A percentile compares a stretch with the other conserved stretches of the same genome.
Evolutionary conservation across 2,797 vertebrate genomes (phyloP).

Genomic region (Decapterus maruadsi): DNA sequence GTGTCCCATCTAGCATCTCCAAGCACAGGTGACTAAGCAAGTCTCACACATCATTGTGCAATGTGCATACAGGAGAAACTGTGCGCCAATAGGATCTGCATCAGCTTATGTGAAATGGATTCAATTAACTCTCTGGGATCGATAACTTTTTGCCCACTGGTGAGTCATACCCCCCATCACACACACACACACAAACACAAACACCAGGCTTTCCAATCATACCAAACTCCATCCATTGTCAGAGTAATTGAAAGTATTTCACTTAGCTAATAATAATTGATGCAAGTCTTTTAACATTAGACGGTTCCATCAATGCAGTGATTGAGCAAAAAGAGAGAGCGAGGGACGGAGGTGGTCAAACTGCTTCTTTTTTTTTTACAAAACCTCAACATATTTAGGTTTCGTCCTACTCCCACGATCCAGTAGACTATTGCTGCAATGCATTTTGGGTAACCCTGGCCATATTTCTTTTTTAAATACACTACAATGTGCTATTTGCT

Average conservation of each 20-base stretch:
- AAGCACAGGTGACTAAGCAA: slow-evolving; percentile 32
- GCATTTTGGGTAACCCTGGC: slow-evolving; percentile 10
- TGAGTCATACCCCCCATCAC: background rate
- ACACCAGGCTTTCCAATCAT: slow-evolving; percentile 13
- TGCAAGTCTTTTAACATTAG: slow-evolving; percentile 42
- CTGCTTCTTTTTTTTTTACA: slow-evolving; percentile 18
- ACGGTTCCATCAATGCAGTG: slow-evolving; percentile 40
- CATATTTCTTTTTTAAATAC: slow-evolving; percentile 3
- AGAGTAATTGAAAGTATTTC: slow-evolving; percentile 46
- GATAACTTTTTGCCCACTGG: slow-evolving; percentile 22
- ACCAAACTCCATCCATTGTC: slow-evolving; percentile 20
- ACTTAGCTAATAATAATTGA: slow-evolving; percentile 52
- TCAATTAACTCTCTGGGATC: slow-evolving; percentile 43
- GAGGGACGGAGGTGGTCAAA: slow-evolving; percentile 34
- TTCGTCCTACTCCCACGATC: slow-evolving; percentile 35
- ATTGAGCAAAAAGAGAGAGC: slow-evolving; percentile 41
- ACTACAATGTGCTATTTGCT: slow-evolving; percentile 30
- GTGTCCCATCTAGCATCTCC: slow-evolving; percentile 72
- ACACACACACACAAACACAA: background rate
- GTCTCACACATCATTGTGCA: slow-evolving; percentile 20
- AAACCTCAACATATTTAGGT: slow-evolving; percentile 43
- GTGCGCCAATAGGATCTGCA: slow-evolving; percentile 45
- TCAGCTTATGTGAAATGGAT: slow-evolving; percentile 52
- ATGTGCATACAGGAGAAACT: slow-evolving; percentile 47
- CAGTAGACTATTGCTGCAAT: slow-evolving; percentile 2